A percentile compares a stretch with the other conserved stretches of the same genome.
Evolutionary conservation across 2,113 vertebrate genomes (phyloP).

Genomic region (Crocuta crocuta): DNA sequence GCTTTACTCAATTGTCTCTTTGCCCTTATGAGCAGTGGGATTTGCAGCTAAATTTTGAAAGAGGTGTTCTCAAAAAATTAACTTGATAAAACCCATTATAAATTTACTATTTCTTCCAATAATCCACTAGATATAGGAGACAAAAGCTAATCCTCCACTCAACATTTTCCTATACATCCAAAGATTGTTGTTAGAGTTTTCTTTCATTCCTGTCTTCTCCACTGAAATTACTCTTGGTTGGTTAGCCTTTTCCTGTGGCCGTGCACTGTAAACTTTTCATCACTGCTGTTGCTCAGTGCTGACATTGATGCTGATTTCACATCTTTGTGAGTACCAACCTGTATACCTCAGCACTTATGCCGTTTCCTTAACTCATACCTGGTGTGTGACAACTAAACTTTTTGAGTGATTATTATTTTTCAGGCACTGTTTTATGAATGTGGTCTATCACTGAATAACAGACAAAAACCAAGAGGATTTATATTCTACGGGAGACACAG

Average conservation of each 20-base stretch:
- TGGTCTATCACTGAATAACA: neutral
- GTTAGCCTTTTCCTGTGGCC: neutral
- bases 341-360: neutral
- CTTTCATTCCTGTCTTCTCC: neutral
- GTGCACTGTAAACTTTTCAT: neutral
- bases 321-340: neutral
- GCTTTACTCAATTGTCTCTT: neutral
- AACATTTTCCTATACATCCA: neutral
- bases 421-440: neutral
- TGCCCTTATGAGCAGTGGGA: neutral
- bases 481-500: neutral
- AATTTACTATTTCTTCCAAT: neutral
- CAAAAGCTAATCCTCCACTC: neutral
- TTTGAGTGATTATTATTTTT: neutral
- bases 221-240: neutral
- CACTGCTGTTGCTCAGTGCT: fast-evolving
- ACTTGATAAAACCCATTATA: neutral
- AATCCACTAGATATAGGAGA: neutral
- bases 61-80: neutral
- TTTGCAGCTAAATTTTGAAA: neutral
- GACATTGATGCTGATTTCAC: neutral
- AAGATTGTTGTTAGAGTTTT: neutral
- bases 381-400: neutral
- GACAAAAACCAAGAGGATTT: neutral
- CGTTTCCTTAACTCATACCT: neutral